Evolutionary conservation across 2,888 invertebrate genomes (phyloP).

Genomic region (Nephrotoma appendiculata): DNA sequence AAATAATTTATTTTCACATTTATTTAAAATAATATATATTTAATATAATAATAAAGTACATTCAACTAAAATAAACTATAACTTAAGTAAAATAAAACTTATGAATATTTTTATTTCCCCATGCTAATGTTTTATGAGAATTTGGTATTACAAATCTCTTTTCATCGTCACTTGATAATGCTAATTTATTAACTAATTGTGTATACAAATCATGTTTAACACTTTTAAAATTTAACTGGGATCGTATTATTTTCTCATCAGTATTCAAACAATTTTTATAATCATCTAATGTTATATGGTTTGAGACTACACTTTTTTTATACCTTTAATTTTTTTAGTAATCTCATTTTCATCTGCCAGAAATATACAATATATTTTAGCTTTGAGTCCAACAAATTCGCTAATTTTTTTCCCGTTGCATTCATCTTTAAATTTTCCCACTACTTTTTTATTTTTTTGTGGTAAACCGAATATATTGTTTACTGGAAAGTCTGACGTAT

Average conservation of each 20-base stretch:
- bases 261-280: too few species aligned
- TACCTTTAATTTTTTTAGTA: neutral
- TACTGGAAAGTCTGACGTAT: neutral
- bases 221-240: neutral
- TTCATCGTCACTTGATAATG: neutral
- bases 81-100: neutral
- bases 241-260: neutral
- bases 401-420: neutral
- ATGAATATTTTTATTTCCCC: neutral
- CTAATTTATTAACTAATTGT: neutral
- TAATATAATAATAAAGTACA: too few species aligned
- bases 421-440: neutral
- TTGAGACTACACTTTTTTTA: neutral
- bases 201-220: neutral
- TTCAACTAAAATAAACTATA: too few species aligned
- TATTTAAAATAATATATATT: too few species aligned
- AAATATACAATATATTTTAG: neutral
- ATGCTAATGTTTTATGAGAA: neutral
- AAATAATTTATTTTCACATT: too few species aligned
- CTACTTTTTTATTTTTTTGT: neutral
- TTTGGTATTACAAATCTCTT: neutral
- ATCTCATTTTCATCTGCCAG: neutral
- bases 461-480: neutral
- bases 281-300: neutral
- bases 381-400: neutral